Conservation (phyloP, 2,888 invertebrate species). For the Acanthacorydalis orientalis region DNA sequence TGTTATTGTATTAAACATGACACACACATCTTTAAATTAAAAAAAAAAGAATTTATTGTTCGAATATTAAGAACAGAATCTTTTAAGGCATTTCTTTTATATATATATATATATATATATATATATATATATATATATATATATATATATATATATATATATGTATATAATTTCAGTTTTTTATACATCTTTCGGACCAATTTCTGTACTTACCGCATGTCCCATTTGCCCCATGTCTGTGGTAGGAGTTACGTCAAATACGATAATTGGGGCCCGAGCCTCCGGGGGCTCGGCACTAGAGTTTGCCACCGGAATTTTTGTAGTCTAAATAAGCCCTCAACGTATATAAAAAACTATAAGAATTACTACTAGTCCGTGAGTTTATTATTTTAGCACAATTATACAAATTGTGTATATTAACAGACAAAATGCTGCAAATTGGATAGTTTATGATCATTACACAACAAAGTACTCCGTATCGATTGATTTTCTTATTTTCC, state of each 20-base stretch:
- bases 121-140: no score
- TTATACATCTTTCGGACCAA: no score
- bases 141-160: no score
- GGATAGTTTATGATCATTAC: background rate
- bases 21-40: no score
- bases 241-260: slow-evolving; percentile 2
- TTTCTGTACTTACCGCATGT: slow-evolving; percentile 20
- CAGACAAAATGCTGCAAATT: background rate
- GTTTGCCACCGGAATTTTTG: slow-evolving; percentile 30
- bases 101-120: no score
- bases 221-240: slow-evolving; percentile 29
- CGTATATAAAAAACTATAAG: background rate
- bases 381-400: background rate
- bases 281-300: slow-evolving; percentile 22
- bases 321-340: slow-evolving; percentile 7
- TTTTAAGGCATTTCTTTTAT: no score
- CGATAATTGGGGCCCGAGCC: slow-evolving; percentile 4
- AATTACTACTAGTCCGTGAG: background rate
- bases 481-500: no score
- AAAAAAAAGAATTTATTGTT: no score
- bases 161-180: no score
- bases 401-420: no score
- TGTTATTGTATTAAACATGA: no score
- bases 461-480: background rate
- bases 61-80: no score